Percentiles rank a stretch among this genome's conserved stretches.
Conservation (phyloP, 2,113 vertebrate species). For the Chelonoidis abingdonii region DNA sequence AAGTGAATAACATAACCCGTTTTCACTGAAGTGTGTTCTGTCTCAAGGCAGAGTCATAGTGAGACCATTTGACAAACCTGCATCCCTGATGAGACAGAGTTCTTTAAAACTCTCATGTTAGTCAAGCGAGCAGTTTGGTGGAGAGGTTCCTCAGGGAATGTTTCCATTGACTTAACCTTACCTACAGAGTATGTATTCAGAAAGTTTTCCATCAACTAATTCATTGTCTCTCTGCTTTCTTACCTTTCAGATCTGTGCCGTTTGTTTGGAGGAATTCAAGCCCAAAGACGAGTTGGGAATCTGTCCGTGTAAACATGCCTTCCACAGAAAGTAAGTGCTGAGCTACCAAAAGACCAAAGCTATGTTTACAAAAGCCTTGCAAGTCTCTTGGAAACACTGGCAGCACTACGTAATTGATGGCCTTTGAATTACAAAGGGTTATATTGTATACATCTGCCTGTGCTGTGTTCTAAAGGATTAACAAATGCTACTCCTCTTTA, state of each 20-base stretch:
- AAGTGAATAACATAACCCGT: neutral
- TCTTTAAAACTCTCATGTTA: neutral
- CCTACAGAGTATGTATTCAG: neutral
- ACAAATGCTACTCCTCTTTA: neutral
- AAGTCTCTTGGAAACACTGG: neutral
- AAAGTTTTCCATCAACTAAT: neutral
- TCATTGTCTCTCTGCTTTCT: neutral
- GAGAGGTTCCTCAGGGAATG: neutral
- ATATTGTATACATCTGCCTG: neutral
- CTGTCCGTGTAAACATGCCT: slow-evolving; percentile 98
- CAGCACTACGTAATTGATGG: neutral
- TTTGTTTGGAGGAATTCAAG: slow-evolving; percentile 99
- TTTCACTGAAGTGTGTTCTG: neutral
- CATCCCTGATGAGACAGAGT: neutral
- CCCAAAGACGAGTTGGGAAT: slow-evolving; percentile 98
- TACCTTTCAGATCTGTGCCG: slow-evolving; percentile 92
- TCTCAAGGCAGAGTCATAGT: neutral
- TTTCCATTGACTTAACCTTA: neutral
- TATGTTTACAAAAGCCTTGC: neutral
- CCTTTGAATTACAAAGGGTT: too few species aligned
- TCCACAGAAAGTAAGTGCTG: slow-evolving; percentile 96
- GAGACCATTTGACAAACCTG: neutral
- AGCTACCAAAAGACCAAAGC: neutral
- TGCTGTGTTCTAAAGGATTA: neutral
- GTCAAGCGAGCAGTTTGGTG: neutral